Conservation (phyloP, 2,113 vertebrate species). For the Parotia lawesii region DNA sequence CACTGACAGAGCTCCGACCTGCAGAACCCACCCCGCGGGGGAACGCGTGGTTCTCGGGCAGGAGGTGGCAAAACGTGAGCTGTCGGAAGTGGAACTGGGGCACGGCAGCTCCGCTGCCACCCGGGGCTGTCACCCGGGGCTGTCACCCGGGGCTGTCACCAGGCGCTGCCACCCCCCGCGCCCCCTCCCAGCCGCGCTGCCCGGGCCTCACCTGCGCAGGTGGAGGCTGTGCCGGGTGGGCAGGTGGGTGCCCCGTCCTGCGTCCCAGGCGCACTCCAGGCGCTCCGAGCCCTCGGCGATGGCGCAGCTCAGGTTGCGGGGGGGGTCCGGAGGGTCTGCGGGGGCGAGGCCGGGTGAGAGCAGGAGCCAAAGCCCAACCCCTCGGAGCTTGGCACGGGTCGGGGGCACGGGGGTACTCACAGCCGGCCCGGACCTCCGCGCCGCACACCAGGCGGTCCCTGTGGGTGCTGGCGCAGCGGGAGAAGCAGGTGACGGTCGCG, state of each 20-base stretch:
- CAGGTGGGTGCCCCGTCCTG: conserved; percentile 47
- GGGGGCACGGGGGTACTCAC: conserved; percentile 48
- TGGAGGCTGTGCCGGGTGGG: conserved; percentile 50
- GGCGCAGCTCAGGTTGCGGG: conserved; percentile 63
- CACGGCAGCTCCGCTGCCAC: neutral
- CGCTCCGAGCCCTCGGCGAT: conserved; percentile 50
- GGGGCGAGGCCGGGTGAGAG: neutral
- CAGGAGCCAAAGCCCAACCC: fast-evolving
- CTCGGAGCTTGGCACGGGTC: fast-evolving
- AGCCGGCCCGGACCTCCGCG: conserved; percentile 59
- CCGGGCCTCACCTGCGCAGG: conserved; percentile 54
- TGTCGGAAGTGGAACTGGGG: conserved; percentile 52
- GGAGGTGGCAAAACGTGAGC: neutral
- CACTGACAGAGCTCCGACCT: fast-evolving
- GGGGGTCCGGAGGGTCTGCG: conserved; percentile 69
- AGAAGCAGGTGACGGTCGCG: neutral
- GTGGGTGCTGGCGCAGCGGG: neutral
- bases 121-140: neutral
- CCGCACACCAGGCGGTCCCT: conserved; percentile 43
- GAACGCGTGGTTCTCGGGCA: fast-evolving
- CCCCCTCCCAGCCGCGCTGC: no score
- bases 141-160: neutral
- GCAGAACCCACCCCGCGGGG: fast-evolving
- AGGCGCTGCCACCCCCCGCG: neutral
- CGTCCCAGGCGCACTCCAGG: conserved; percentile 62